A percentile compares a stretch with the other conserved stretches of the same genome.
These are phyloP conservation scores for Andrena bucephala DNA, from an alignment of 2,888 invertebrate genomes.

Conservation along the genomic window DNA sequence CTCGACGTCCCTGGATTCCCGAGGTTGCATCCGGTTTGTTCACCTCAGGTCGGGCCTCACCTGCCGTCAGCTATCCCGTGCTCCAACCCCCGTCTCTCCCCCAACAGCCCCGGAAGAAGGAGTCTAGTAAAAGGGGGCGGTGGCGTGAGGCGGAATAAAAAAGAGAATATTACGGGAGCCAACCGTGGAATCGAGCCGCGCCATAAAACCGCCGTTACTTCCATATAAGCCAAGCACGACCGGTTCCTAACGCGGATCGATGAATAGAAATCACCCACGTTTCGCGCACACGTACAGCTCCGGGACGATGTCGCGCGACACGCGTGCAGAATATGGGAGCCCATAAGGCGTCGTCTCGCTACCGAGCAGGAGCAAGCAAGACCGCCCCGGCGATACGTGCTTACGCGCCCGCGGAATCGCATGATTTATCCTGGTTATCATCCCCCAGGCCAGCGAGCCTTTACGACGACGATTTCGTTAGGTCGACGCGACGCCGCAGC, in stretches of 20 bases:
- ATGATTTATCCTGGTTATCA: slow-evolving; percentile 63
- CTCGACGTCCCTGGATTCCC: slow-evolving; percentile 17
- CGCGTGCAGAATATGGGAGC: slow-evolving; percentile 70
- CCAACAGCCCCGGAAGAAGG: slow-evolving; percentile 13
- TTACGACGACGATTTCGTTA: slow-evolving; percentile 2
- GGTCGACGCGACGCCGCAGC: neutral
- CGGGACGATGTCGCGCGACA: slow-evolving; percentile 65
- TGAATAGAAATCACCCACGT: slow-evolving; percentile 74
- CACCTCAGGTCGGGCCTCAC: slow-evolving; percentile 17
- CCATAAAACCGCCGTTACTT: slow-evolving; percentile 70
- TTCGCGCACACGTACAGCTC: slow-evolving; percentile 67
- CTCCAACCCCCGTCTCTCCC: neutral
- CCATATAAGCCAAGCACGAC: slow-evolving; percentile 68
- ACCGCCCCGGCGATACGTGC: slow-evolving; percentile 49
- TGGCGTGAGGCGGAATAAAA: slow-evolving; percentile 49
- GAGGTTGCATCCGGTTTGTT: slow-evolving; percentile 31
- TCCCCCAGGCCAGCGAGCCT: slow-evolving; percentile 27
- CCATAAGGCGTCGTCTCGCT: slow-evolving; percentile 58
- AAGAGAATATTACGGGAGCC: slow-evolving; percentile 59
- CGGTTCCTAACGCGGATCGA: slow-evolving; percentile 68
- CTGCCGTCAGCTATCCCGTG: neutral
- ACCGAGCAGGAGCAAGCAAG: slow-evolving; percentile 41
- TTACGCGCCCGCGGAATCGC: slow-evolving; percentile 41
- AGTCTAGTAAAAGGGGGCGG: slow-evolving; percentile 18
- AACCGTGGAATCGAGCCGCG: slow-evolving; percentile 56